A percentile compares a stretch with the other conserved stretches of the same genome.
Evolutionary conservation across 2,888 invertebrate genomes (phyloP).

Genomic region (Psylliodes chrysocephalus): DNA sequence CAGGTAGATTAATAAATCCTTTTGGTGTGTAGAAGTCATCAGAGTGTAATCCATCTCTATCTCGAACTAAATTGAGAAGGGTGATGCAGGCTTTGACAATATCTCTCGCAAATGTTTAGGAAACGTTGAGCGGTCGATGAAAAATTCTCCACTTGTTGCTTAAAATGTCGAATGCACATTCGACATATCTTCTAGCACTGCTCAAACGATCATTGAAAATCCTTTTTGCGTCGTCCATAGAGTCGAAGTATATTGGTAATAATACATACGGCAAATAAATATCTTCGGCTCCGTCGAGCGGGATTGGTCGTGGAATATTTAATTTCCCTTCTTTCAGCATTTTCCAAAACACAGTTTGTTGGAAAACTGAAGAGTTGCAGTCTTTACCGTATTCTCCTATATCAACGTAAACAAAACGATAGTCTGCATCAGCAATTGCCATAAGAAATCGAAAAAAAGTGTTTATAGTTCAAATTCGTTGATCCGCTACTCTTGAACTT

Average conservation of each 20-base stretch:
- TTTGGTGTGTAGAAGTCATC: too few species aligned
- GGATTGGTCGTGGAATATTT: background rate
- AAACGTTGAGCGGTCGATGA: constrained; percentile 38
- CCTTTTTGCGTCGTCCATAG: constrained; percentile 31
- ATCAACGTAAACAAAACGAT: constrained; percentile 23
- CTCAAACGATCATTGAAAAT: constrained; percentile 39
- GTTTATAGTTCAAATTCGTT: constrained; percentile 24
- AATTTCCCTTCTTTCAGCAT: background rate
- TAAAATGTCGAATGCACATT: constrained; percentile 45
- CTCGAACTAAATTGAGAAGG: constrained; percentile 40
- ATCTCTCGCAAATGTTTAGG: constrained; percentile 41
- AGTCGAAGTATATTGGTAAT: constrained; percentile 31
- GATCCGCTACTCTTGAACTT: constrained; percentile 20
- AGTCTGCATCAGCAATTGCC: constrained; percentile 17
- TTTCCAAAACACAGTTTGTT: background rate
- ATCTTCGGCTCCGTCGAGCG: constrained; percentile 3
- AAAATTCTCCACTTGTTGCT: constrained; percentile 52
- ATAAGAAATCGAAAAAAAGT: constrained; percentile 24
- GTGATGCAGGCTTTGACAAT: constrained; percentile 46
- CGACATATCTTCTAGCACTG: constrained; percentile 48
- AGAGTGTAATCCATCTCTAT: constrained; percentile 40
- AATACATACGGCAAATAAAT: constrained; percentile 27
- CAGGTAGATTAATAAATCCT: too few species aligned
- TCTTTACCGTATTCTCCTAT: constrained; percentile 24
- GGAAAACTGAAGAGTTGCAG: background rate